phyloP scores from a whole-genome alignment of 2,113 vertebrate genomes.

The Sorex araneus region DNA sequence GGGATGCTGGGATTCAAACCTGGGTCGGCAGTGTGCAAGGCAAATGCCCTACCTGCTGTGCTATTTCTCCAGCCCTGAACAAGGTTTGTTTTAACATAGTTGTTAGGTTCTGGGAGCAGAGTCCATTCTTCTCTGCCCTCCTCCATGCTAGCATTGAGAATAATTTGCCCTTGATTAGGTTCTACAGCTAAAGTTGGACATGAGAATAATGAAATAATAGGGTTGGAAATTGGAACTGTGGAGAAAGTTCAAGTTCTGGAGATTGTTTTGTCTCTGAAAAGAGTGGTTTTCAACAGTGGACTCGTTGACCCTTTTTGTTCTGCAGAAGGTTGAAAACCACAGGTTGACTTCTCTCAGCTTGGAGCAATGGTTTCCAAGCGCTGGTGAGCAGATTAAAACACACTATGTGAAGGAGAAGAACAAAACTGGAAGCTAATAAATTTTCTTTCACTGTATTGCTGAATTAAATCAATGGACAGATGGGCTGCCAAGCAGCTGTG shows the following conservation, averaged over 20 bases:
- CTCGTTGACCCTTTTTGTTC: too few relatives aligned
- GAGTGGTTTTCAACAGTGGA: too few relatives aligned
- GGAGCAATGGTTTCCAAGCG: too few relatives aligned
- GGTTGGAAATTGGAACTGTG: background rate
- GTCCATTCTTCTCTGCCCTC: background rate
- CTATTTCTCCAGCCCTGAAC: too few relatives aligned
- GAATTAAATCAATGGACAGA: slow-evolving; percentile 25
- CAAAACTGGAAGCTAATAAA: background rate
- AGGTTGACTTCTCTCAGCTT: too few relatives aligned
- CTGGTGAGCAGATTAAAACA: background rate
- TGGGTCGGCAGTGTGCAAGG: too few relatives aligned
- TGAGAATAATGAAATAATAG: slow-evolving; percentile 31
- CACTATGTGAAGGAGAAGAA: slow-evolving; percentile 14
- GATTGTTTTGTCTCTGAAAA: background rate
- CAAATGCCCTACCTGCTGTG: too few relatives aligned
- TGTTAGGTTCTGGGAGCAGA: background rate
- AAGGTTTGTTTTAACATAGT: slow-evolving; percentile 87
- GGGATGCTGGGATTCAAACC: too few relatives aligned
- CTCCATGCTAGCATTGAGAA: background rate
- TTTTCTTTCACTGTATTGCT: slow-evolving; percentile 37
- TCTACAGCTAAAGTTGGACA: slow-evolving; percentile 1
- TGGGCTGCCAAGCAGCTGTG: background rate
- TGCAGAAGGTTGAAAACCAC: too few relatives aligned
- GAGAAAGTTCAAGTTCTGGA: background rate
- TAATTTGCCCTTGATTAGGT: background rate